These are phyloP conservation scores for Discoglossus pictus DNA, from an alignment of 2,797 vertebrate species.

Conservation along the genomic window DNA sequence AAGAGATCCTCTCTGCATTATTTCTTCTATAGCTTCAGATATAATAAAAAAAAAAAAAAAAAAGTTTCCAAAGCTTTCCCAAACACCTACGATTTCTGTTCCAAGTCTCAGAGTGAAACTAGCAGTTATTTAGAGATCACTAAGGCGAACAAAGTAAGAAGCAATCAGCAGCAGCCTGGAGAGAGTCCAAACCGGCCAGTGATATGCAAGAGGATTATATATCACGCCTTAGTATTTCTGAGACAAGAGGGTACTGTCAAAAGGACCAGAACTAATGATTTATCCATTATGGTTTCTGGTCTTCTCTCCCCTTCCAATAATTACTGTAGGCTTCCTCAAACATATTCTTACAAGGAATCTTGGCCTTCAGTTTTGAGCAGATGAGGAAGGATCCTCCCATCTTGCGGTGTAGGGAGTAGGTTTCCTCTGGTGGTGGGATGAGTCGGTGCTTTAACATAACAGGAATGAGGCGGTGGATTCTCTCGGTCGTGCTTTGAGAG, in stretches of 20 bases:
- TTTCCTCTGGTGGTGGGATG: conserved; percentile 91
- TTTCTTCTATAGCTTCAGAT: not conserved
- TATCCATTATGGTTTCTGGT: conserved; percentile 55
- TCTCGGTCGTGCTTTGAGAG: conserved; percentile 88
- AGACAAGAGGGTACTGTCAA: not conserved
- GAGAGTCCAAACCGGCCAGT: not conserved
- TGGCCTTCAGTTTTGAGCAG: conserved; percentile 89
- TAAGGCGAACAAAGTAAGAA: not conserved
- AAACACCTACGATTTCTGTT: not conserved
- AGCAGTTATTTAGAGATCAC: not conserved
- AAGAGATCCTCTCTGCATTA: not conserved
- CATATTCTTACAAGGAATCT: conserved; percentile 86
- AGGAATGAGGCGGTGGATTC: conserved; percentile 93
- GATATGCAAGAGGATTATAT: not conserved
- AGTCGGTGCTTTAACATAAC: conserved; percentile 94
- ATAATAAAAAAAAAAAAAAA: not conserved
- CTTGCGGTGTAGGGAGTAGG: conserved; percentile 95
- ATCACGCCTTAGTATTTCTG: conserved; percentile 36
- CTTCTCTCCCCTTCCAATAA: conserved; percentile 79
- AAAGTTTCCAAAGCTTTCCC: not conserved
- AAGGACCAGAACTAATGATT: conserved; percentile 29
- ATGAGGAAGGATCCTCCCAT: conserved; percentile 98
- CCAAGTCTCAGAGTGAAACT: not conserved
- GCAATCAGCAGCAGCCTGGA: not conserved
- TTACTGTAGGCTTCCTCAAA: conserved; percentile 81